phyloP scores from a whole-genome alignment of 2,888 invertebrate species.

The Chalcosyrphus nemorum region DNA sequence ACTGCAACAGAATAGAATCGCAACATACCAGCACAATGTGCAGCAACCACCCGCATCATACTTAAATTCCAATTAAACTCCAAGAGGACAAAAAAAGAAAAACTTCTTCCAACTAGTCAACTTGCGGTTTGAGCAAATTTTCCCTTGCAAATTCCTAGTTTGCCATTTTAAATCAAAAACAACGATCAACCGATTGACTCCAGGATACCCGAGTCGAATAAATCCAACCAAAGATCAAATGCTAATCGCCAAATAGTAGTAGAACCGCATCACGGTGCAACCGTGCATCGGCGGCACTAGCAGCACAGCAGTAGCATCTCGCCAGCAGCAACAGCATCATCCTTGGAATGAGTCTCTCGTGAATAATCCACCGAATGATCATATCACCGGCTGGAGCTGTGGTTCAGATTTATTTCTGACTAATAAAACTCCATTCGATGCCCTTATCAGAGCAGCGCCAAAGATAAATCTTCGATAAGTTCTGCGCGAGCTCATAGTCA shows the following conservation, averaged over 20 bases:
- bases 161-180: constrained; percentile 59
- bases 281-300: background rate
- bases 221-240: constrained; percentile 68
- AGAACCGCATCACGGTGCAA: constrained; percentile 38
- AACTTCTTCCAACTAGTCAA: constrained; percentile 16
- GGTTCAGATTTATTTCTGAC: constrained; percentile 75
- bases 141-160: constrained; percentile 61
- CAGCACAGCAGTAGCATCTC: constrained; percentile 19
- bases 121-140: constrained; percentile 55
- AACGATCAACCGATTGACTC: constrained; percentile 64
- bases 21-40: background rate
- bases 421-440: constrained; percentile 74
- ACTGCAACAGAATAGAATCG: background rate
- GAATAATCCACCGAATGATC: constrained; percentile 72
- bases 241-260: constrained; percentile 64
- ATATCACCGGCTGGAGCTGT: constrained; percentile 71
- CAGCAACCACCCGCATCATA: constrained; percentile 43
- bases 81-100: background rate
- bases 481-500: constrained; percentile 29
- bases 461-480: constrained; percentile 73
- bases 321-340: constrained; percentile 15
- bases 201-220: constrained; percentile 61
- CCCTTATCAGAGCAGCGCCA: constrained; percentile 67
- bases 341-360: constrained; percentile 52
- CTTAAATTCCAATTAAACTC: constrained; percentile 63